Conservation (phyloP, 2,113 vertebrate genomes). For the Heterotis niloticus region DNA sequence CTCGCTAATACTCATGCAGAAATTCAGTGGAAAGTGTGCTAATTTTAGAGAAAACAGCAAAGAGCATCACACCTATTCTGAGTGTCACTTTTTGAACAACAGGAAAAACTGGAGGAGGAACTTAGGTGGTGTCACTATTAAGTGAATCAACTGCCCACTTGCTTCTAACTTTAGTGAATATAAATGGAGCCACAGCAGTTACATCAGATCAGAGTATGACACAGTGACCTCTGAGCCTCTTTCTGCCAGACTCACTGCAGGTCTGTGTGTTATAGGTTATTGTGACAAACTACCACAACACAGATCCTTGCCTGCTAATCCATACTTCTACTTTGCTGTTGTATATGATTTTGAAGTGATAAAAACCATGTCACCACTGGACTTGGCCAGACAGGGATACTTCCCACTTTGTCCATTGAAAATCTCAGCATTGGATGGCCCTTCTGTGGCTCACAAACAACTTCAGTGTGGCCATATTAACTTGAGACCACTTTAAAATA, state of each 20-base stretch:
- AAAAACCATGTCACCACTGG: too few species aligned
- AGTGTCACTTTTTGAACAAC: slow-evolving; percentile 60
- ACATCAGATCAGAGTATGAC: not conserved
- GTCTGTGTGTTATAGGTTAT: not conserved
- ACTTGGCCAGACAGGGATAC: too few species aligned
- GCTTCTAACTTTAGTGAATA: slow-evolving; percentile 44
- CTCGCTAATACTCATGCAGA: not conserved
- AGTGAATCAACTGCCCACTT: slow-evolving; percentile 42
- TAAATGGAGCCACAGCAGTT: slow-evolving; percentile 35
- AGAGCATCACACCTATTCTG: slow-evolving; percentile 69
- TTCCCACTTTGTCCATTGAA: too few species aligned
- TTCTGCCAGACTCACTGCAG: not conserved
- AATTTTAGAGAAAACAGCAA: slow-evolving; percentile 45
- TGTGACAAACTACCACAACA: not conserved
- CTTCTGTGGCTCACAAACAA: too few species aligned
- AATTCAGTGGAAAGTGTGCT: not conserved
- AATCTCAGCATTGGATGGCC: too few species aligned
- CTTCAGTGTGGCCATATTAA: too few species aligned
- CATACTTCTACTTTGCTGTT: too few species aligned
- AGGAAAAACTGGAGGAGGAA: slow-evolving; percentile 65
- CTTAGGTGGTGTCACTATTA: slow-evolving; percentile 43
- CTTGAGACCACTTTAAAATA: too few species aligned
- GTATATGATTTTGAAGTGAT: too few species aligned
- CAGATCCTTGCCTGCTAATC: too few species aligned
- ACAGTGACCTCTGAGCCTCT: not conserved